Evolutionary conservation across 2,113 vertebrate genomes (phyloP).

Genomic region (Saguinus imperator): DNA sequence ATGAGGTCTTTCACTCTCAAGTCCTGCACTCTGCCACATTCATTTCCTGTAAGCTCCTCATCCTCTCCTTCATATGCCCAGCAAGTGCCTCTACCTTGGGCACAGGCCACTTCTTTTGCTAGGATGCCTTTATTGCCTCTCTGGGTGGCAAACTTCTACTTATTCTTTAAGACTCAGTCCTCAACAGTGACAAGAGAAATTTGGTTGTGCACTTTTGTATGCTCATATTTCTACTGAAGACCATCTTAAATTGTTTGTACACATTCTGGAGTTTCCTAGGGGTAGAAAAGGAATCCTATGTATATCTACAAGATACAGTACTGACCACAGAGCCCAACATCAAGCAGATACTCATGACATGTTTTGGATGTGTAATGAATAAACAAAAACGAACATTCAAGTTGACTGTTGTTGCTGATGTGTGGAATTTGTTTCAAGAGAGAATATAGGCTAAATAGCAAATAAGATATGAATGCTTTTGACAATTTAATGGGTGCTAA

Average conservation of each 20-base stretch:
- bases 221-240: not conserved
- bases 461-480: not conserved
- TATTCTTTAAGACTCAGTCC: not conserved
- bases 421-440: not conserved
- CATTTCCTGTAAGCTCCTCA: not conserved
- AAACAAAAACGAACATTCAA: not conserved
- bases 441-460: not conserved
- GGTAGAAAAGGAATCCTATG: accelerated
- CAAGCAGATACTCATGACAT: not conserved
- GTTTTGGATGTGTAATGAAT: not conserved
- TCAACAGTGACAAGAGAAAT: not conserved
- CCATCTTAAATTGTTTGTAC: not conserved
- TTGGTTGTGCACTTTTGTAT: accelerated
- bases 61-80: not conserved
- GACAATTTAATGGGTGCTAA: not conserved
- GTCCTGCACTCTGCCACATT: not conserved
- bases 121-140: not conserved
- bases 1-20: not conserved
- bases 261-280: not conserved
- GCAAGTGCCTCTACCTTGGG: not conserved
- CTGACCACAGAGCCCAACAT: not conserved
- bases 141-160: not conserved
- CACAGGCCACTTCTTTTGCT: accelerated
- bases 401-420: not conserved
- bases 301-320: not conserved